Evolutionary conservation across 2,113 vertebrate species (phyloP).

Genomic region (Todiramphus chloris): DNA sequence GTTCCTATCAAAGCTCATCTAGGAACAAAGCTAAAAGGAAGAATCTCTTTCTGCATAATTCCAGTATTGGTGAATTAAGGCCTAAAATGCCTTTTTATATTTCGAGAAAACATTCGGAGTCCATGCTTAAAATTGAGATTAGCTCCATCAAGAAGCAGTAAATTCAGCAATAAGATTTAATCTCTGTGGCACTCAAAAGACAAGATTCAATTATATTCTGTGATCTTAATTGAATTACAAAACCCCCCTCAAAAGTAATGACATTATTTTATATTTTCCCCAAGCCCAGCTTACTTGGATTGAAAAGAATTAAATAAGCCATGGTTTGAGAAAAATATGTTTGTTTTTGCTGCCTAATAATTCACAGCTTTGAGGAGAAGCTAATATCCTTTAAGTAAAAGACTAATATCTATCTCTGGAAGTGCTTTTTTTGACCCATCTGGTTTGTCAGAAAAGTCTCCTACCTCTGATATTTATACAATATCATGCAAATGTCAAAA

Average conservation of each 20-base stretch:
- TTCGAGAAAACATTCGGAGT: slow-evolving; percentile 40
- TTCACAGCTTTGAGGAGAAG: slow-evolving; percentile 70
- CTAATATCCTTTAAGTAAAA: slow-evolving; percentile 78
- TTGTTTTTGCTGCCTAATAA: slow-evolving; percentile 75
- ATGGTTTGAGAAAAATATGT: slow-evolving; percentile 67
- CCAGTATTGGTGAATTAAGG: slow-evolving; percentile 53
- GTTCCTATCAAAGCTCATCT: slow-evolving; percentile 32
- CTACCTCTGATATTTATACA: slow-evolving; percentile 93
- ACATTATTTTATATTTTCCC: slow-evolving; percentile 69
- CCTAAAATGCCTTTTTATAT: slow-evolving; percentile 39
- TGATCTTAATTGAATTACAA: slow-evolving; percentile 72
- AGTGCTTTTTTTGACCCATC: slow-evolving; percentile 79
- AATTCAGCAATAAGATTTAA: slow-evolving; percentile 71
- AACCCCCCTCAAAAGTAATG: slow-evolving; percentile 51
- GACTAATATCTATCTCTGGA: slow-evolving; percentile 70
- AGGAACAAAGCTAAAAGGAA: slow-evolving; percentile 53
- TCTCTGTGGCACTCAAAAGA: slow-evolving; percentile 68
- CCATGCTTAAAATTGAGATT: slow-evolving; percentile 56
- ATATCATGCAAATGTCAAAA: slow-evolving; percentile 99
- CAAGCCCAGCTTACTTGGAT: slow-evolving; percentile 31
- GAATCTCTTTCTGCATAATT: slow-evolving; percentile 24
- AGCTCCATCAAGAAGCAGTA: slow-evolving; percentile 57
- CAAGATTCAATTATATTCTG: slow-evolving; percentile 69
- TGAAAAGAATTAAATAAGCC: slow-evolving; percentile 61
- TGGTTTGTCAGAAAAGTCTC: slow-evolving; percentile 84